Percentiles rank a stretch among this genome's conserved stretches.
phyloP scores from a whole-genome alignment of 2,797 vertebrate genomes.

The Ispidina lecontei region DNA sequence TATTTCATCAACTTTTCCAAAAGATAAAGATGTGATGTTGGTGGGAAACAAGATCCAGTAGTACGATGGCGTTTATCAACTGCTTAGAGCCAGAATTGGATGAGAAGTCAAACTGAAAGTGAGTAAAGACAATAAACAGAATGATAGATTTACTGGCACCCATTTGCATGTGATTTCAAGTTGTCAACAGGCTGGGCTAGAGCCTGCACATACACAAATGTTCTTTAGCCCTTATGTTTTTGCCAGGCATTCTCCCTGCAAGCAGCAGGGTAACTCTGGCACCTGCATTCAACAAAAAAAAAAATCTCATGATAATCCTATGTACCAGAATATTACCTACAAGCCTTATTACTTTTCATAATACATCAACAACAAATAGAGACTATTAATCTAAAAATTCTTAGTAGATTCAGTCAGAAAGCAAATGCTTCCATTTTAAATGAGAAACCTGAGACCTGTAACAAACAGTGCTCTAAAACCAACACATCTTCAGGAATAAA shows the following conservation, averaged over 20 bases:
- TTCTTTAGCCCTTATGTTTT: constrained; percentile 6
- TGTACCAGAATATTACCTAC: not conserved
- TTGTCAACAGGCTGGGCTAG: constrained; percentile 50
- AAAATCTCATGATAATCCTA: not conserved
- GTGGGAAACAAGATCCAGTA: constrained; percentile 66
- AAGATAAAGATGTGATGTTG: constrained; percentile 57
- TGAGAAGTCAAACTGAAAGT: constrained; percentile 55
- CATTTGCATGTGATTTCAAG: constrained; percentile 64
- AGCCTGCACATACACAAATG: constrained; percentile 31
- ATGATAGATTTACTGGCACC: constrained; percentile 55
- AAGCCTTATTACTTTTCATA: not conserved
- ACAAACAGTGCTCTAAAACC: not conserved
- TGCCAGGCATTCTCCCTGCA: constrained; percentile 43
- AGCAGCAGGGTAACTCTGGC: not conserved
- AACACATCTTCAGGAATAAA: not conserved
- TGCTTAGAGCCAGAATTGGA: constrained; percentile 40
- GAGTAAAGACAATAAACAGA: constrained; percentile 66
- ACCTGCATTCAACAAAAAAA: not conserved
- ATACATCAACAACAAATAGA: not conserved
- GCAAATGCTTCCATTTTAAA: not conserved
- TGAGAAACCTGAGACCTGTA: not conserved
- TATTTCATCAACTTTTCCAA: constrained; percentile 65
- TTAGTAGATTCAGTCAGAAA: not conserved
- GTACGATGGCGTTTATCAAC: constrained; percentile 41
- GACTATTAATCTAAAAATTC: not conserved